Conservation (phyloP, 2,113 vertebrate species). For the Lichenostomus cassidix region DNA sequence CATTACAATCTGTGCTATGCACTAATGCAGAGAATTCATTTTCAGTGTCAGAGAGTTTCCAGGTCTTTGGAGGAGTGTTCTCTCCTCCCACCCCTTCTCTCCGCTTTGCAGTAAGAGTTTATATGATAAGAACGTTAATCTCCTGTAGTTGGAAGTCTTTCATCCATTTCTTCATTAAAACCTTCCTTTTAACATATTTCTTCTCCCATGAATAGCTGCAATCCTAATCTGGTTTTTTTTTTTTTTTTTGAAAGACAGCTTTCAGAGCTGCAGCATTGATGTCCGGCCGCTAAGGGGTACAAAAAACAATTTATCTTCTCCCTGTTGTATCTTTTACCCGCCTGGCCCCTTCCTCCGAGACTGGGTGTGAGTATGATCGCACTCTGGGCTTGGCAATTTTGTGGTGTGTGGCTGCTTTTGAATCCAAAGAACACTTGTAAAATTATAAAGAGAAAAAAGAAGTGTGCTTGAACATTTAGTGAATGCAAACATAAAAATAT, state of each 20-base stretch:
- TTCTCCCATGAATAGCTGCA: neutral
- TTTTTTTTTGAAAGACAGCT: neutral
- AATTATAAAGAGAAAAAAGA: neutral
- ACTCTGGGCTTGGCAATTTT: neutral
- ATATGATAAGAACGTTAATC: constrained; percentile 2
- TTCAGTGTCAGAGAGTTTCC: neutral
- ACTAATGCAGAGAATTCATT: neutral
- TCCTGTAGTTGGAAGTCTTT: neutral
- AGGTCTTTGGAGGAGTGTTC: neutral
- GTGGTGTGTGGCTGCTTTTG: neutral
- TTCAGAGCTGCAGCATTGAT: constrained; percentile 23
- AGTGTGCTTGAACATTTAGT: neutral
- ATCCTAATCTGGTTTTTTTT: neutral
- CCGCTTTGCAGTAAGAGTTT: neutral
- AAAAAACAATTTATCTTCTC: constrained; percentile 1
- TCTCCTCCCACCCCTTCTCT: neutral
- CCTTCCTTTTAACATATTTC: neutral
- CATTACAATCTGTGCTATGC: accelerated
- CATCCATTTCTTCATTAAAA: constrained; percentile 37
- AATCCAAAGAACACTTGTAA: neutral
- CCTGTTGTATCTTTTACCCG: neutral
- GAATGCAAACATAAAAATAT: neutral
- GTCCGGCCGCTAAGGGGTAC: neutral
- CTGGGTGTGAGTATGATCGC: accelerated
- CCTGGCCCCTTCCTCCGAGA: neutral